A percentile compares a stretch with the other conserved stretches of the same genome.
These are phyloP conservation scores for Enteromius fasciolatus DNA, from an alignment of 2,797 vertebrate species.

Conservation along the genomic window DNA sequence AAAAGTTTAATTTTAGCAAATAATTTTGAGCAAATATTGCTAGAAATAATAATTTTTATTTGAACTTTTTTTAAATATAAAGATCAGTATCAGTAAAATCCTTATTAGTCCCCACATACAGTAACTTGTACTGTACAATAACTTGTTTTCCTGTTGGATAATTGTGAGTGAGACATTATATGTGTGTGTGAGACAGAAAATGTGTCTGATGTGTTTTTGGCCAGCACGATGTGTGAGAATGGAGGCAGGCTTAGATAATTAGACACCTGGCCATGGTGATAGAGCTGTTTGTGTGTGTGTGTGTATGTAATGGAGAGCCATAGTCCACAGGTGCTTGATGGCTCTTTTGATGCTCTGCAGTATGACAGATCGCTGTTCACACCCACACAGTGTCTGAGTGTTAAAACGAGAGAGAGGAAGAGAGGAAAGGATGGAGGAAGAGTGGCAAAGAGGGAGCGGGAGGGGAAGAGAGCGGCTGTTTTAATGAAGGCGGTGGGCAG, in stretches of 20 bases:
- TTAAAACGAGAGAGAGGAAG: slow-evolving; percentile 42
- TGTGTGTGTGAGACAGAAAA: slow-evolving; percentile 32
- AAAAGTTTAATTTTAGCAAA: not conserved
- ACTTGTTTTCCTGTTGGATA: slow-evolving; percentile 11
- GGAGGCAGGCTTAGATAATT: slow-evolving; percentile 58
- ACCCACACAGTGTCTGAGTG: slow-evolving; percentile 60
- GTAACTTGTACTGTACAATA: not conserved
- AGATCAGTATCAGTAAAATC: not conserved
- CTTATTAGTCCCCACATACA: not conserved
- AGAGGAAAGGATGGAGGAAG: slow-evolving; percentile 42
- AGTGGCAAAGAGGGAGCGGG: slow-evolving; percentile 30
- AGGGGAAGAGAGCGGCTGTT: slow-evolving; percentile 57
- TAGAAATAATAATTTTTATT: not conserved
- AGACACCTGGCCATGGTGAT: slow-evolving; percentile 59
- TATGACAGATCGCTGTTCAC: slow-evolving; percentile 61
- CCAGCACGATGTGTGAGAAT: slow-evolving; percentile 50
- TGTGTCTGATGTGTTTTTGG: slow-evolving; percentile 50
- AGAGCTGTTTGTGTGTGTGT: slow-evolving; percentile 32
- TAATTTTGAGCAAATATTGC: not conserved
- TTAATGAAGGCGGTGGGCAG: slow-evolving; percentile 64
- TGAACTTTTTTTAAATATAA: not conserved
- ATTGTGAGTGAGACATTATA: not conserved
- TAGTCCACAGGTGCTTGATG: slow-evolving; percentile 76
- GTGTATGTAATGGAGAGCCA: slow-evolving; percentile 38
- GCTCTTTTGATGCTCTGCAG: slow-evolving; percentile 70